Evolutionary conservation across 1,140 invertebrate species (phyloP).

Genomic region (Philotrypesis tridentata): DNA sequence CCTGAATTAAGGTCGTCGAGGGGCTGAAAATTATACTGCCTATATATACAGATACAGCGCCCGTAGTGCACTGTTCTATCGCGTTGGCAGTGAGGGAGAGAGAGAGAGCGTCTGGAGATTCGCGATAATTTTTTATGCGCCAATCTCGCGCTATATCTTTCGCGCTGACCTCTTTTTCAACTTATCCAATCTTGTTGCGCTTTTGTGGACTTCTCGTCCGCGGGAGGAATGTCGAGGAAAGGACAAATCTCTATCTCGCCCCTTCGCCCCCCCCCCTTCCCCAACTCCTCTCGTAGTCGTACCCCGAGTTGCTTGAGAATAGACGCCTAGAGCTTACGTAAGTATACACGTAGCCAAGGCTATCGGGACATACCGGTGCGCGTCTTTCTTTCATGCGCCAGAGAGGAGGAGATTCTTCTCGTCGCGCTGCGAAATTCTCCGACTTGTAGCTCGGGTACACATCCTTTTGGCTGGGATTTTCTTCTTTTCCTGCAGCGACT

Average conservation of each 20-base stretch:
- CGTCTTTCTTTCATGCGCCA: neutral
- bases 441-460: neutral
- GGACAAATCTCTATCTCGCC: too few relatives aligned
- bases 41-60: too few relatives aligned
- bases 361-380: neutral
- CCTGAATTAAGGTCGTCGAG: conserved; percentile 52
- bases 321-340: neutral
- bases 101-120: neutral
- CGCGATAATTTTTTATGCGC: neutral
- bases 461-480: neutral
- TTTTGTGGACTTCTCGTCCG: neutral
- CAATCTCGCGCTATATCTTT: neutral
- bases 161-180: neutral
- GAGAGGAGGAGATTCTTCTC: conserved; percentile 9
- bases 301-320: neutral
- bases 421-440: neutral
- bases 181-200: neutral
- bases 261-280: too few relatives aligned
- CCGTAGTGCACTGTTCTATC: too few relatives aligned
- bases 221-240: neutral
- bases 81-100: too few relatives aligned
- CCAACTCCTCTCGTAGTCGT: too few relatives aligned
- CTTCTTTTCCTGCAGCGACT: conserved; percentile 25
- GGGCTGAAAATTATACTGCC: neutral
- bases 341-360: neutral